A percentile compares a stretch with the other conserved stretches of the same genome.
These are phyloP conservation scores for Conus ventricosus DNA, from an alignment of 1,140 invertebrate genomes.

Conservation along the genomic window DNA sequence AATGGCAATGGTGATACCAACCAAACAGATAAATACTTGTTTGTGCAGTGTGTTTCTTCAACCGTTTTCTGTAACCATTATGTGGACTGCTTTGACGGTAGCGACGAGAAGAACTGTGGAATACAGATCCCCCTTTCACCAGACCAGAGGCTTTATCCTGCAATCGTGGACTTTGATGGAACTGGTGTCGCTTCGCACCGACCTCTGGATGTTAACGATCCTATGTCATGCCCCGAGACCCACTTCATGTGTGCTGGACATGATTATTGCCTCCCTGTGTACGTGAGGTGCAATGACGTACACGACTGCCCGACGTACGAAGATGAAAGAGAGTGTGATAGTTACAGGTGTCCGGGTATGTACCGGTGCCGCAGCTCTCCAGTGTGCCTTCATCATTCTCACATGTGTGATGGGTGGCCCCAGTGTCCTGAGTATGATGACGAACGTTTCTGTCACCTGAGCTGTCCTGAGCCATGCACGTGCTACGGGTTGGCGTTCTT, in stretches of 20 bases:
- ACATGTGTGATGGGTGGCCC: slow-evolving; percentile 20
- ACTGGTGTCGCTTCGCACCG: background rate
- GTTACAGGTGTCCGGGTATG: slow-evolving; percentile 35
- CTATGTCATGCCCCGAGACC: background rate
- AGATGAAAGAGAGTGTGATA: slow-evolving; percentile 12
- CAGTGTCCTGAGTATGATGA: slow-evolving; percentile 40
- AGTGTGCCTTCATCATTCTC: slow-evolving; percentile 17
- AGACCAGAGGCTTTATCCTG: background rate
- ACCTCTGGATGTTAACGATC: background rate
- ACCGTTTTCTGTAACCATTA: background rate
- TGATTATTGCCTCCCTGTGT: background rate
- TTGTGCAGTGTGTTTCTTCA: background rate
- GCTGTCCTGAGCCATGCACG: slow-evolving; percentile 46
- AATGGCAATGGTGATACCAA: too few species aligned
- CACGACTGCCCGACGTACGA: slow-evolving; percentile 17
- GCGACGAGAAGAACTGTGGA: background rate
- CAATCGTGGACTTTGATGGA: background rate
- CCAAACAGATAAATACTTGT: background rate
- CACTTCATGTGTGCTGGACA: background rate
- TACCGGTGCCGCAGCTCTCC: slow-evolving; percentile 25
- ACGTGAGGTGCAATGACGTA: slow-evolving; percentile 1
- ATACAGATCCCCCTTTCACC: background rate
- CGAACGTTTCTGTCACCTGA: slow-evolving; percentile 33
- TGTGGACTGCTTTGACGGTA: background rate
- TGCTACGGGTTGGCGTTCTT: slow-evolving; percentile 12